Base-by-base conservation (phyloP, 1,140 invertebrate genomes). In the Harlomillsia oculata region DNA sequence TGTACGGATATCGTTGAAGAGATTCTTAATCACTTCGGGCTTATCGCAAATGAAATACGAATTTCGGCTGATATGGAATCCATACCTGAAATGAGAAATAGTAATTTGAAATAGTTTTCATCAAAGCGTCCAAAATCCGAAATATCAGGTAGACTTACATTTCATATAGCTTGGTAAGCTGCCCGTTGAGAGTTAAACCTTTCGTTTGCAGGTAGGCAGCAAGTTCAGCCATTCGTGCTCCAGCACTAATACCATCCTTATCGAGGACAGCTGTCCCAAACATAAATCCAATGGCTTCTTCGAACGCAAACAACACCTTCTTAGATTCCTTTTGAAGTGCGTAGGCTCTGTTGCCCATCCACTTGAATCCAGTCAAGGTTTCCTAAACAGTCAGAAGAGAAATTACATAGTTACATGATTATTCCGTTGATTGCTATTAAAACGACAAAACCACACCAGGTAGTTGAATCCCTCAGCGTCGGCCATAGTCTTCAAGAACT, bases 301-400 rank as follows among this genome's bases (percentile, higher is more conserved):
- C 96, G 72, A 87, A 99, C 0, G 92, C 92, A 75, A 98, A 94
- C 36, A 99, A 69, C 1, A 97, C 85, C 1, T 72, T 72, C 67
- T 90, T 86, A 3, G 78, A 80, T 41, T 80, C 67, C 50, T 77
- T 72, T 34, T 82, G 71, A 23, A 95, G 69, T n/a, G 94, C 78
- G 29, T 82, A 70, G 0, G 84, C 77, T 72, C 79, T 80, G 70
- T 97, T 99, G 68, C 89, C 95, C 88, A 99, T 98, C 94, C 95
- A 99, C 69, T 99, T 99, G 69, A 99, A 99, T 0, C 97, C 87
- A n/a, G 97, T 99, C 41, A 99, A 75, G 0, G 96, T 99, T 75
- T 99, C 93, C 72, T 86, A 65, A 59, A 34, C 6, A 16, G 3
- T 20, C 32, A 5, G 36, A 18, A 50, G 5, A 21, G n/a, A 8